A percentile compares a stretch with the other conserved stretches of the same genome.
These are phyloP conservation scores for Myotis vivesi DNA, from an alignment of 2,797 vertebrate species.

Conservation along the genomic window DNA sequence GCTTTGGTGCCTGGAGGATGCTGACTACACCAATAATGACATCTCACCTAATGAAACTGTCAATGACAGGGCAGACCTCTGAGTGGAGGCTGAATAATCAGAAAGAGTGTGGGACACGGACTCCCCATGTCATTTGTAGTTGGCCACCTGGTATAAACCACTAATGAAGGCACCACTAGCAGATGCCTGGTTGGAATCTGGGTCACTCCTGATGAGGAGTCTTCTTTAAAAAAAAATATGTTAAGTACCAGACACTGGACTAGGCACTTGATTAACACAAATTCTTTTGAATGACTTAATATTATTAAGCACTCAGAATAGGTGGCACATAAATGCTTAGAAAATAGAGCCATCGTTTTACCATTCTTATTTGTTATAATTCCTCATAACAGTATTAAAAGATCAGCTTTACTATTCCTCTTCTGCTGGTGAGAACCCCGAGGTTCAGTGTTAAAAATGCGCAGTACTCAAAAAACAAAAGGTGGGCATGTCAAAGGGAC, in stretches of 20 bases:
- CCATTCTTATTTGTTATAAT: background rate
- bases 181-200: background rate
- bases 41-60: constrained; percentile 53
- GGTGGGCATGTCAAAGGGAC: background rate
- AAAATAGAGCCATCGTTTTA: background rate
- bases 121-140: background rate
- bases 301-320: background rate
- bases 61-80: constrained; percentile 30
- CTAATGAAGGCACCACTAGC: background rate
- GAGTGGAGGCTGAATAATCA: constrained; percentile 34
- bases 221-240: background rate
- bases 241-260: background rate
- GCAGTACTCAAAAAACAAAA: background rate
- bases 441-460: background rate
- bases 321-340: background rate
- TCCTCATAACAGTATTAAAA: background rate
- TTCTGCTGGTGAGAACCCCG: background rate
- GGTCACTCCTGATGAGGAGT: background rate
- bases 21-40: constrained; percentile 46
- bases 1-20: constrained; percentile 56
- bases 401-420: background rate
- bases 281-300: constrained; percentile 27
- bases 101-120: background rate
- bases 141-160: background rate
- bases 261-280: background rate